These are phyloP conservation scores for Campoletis raptor DNA, from an alignment of 2,888 invertebrate species.

Conservation along the genomic window DNA sequence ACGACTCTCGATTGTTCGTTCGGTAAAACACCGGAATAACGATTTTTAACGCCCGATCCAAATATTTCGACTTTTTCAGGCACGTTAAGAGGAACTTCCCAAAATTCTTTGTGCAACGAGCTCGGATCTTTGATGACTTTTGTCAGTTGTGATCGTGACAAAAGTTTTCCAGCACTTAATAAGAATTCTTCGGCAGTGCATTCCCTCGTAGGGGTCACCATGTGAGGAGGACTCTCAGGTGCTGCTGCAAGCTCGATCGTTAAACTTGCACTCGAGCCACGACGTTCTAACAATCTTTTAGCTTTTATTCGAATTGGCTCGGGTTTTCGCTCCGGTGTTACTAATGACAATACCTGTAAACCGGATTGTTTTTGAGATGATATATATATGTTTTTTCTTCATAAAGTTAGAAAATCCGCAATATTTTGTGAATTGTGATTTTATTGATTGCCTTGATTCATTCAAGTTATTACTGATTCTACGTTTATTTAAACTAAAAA, in stretches of 20 bases:
- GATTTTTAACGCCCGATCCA: conserved; percentile 95
- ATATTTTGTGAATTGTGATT: too few relatives aligned
- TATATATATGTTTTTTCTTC: too few relatives aligned
- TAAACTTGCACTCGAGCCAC: conserved; percentile 96
- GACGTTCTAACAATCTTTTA: conserved; percentile 92
- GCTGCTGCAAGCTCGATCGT: conserved; percentile 90
- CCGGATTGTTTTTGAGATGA: background rate
- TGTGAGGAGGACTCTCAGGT: conserved; percentile 82
- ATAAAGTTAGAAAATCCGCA: too few relatives aligned
- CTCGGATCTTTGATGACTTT: conserved; percentile 85
- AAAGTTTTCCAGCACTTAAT: conserved; percentile 86
- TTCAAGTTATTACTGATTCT: too few relatives aligned
- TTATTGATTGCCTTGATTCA: too few relatives aligned
- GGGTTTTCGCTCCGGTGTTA: conserved; percentile 80
- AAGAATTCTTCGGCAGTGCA: conserved; percentile 87
- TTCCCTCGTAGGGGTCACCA: conserved; percentile 87
- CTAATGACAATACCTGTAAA: conserved; percentile 77
- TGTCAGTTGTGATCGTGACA: conserved; percentile 86
- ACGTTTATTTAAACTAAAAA: too few relatives aligned
- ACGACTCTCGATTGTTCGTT: conserved; percentile 95
- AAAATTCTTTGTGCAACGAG: conserved; percentile 94
- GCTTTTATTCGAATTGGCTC: conserved; percentile 86
- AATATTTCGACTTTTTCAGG: conserved; percentile 96
- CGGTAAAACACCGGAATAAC: conserved; percentile 95
- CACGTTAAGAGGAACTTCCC: conserved; percentile 97